phyloP scores from a whole-genome alignment of 2,888 invertebrate genomes.

The Kryphioiulus occultus region DNA sequence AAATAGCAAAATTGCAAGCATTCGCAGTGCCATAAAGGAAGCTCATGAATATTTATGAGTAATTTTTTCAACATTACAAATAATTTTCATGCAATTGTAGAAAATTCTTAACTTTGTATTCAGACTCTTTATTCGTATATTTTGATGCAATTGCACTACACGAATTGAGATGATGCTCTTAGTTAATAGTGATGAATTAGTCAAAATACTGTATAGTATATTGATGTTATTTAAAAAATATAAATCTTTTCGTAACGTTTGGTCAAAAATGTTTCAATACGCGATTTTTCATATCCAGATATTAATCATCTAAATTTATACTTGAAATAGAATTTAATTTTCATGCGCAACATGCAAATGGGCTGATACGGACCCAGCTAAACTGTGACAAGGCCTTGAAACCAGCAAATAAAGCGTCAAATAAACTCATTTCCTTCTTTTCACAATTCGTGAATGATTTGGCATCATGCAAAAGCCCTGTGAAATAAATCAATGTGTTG shows the following conservation, averaged over 20 bases:
- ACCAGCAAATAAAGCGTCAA: neutral
- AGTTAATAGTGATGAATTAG: too few relatives aligned
- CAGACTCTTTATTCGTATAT: too few relatives aligned
- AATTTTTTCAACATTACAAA: too few relatives aligned
- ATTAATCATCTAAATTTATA: neutral
- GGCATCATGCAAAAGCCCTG: neutral
- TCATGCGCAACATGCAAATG: neutral
- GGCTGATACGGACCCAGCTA: neutral
- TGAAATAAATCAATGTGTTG: slow-evolving; percentile 13
- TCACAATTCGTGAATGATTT: neutral
- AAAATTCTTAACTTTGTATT: too few relatives aligned
- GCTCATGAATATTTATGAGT: too few relatives aligned
- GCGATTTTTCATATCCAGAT: neutral
- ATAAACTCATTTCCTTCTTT: neutral
- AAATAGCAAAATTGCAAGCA: too few relatives aligned
- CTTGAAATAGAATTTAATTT: neutral
- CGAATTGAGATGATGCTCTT: too few relatives aligned
- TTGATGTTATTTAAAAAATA: neutral
- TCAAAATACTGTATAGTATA: neutral
- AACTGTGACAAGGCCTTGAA: slow-evolving; percentile 11
- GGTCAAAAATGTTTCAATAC: too few relatives aligned
- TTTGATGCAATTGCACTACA: too few relatives aligned
- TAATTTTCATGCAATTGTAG: too few relatives aligned
- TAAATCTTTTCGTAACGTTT: neutral
- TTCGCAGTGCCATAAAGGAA: too few relatives aligned